Base-by-base conservation (phyloP, 2,888 invertebrate species). In the Lithophane semibrunnea region DNA sequence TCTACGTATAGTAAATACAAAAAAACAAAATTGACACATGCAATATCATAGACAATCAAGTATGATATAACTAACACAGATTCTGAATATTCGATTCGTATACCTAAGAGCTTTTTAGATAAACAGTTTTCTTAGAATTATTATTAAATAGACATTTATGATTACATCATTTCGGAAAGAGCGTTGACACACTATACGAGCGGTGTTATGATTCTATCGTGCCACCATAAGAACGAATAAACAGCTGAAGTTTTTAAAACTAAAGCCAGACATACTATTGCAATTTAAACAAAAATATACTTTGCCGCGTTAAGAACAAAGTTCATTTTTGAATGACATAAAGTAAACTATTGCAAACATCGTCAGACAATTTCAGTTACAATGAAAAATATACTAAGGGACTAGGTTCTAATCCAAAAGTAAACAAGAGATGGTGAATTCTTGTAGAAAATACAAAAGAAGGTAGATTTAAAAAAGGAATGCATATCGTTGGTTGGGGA, bases 111-210 rank as follows among this genome's bases (percentile, higher is more conserved):
- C 47, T 71, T 52, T 42, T 49, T 44, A 58, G 12, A 24, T 44
- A 29, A 67, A 66, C 13, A 12, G 37, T 58, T 64, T 70, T 56
- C 13, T 42, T 70, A 9, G 37, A 29, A 37, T 16, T 5, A 47
- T 75, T 47, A 37, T 21, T 54, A 77, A 29, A 44, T 18, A 58
- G 37, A 72, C 52, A 72, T 68, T 12, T 58, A 77, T 52, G 29
- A 65, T 37, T 47, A 65, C 37, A 65, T 60, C 8, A 52, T 64
- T n/a, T 29, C 54, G 29, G 7, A 42, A 18, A 61, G 18, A n/a
- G 2, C 3, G 0, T 73, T 64, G 18, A 44, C 3, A 60, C 49
- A 29, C 1, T 18, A 52, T 8, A 52, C 8, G 18, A 52, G 8
- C 8, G 52, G 54, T 56, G 8, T 13, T 42, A 47, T 75, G 1